These are phyloP conservation scores for Chelonus formosanus DNA, from an alignment of 2,888 invertebrate genomes.

Conservation along the genomic window DNA sequence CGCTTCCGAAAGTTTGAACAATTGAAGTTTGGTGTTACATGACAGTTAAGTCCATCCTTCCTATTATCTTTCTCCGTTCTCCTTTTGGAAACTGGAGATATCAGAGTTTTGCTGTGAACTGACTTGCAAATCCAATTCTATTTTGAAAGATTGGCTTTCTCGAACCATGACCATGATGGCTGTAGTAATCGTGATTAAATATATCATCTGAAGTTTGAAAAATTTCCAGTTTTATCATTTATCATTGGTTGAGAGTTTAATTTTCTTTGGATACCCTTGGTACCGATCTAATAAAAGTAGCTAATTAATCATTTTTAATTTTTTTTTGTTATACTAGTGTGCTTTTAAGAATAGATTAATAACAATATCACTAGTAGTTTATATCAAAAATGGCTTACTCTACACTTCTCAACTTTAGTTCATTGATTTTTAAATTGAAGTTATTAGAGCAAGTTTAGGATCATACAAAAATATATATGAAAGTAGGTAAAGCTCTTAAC, in stretches of 20 bases:
- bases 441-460: no score
- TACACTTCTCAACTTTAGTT: no score
- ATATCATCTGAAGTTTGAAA: slow-evolving; percentile 11
- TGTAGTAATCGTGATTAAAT: slow-evolving; percentile 1
- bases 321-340: slow-evolving; percentile 5
- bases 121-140: slow-evolving; percentile 54
- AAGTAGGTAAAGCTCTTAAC: no score
- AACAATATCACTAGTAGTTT: no score
- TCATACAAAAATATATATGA: no score
- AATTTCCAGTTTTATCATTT: slow-evolving; percentile 26
- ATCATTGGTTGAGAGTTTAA: slow-evolving; percentile 18
- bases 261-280: slow-evolving; percentile 30
- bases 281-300: slow-evolving; percentile 36
- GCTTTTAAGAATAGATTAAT: no score
- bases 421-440: no score
- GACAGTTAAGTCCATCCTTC: not conserved
- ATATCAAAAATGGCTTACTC: no score
- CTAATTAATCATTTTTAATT: slow-evolving; percentile 38
- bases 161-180: slow-evolving; percentile 8
- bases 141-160: slow-evolving; percentile 32
- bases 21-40: slow-evolving; percentile 9
- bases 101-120: slow-evolving; percentile 38
- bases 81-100: slow-evolving; percentile 12
- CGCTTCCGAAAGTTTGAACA: slow-evolving; percentile 21
- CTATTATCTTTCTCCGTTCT: not conserved